Percentiles rank a stretch among this genome's conserved stretches.
These are phyloP conservation scores for Lerista edwardsae DNA, from an alignment of 2,797 vertebrate genomes.

Conservation along the genomic window DNA sequence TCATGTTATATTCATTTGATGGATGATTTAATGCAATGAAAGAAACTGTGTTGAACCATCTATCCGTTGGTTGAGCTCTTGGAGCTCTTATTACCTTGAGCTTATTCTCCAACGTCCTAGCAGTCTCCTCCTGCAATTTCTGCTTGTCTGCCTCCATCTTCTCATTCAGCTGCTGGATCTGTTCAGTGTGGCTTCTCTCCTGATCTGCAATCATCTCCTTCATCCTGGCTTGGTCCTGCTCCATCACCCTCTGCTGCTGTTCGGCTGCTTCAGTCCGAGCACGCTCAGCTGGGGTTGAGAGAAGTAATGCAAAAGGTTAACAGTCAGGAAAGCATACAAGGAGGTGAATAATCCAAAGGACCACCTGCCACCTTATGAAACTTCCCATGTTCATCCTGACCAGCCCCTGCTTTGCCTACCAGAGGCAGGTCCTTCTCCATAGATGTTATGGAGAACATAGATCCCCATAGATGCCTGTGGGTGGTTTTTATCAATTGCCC, in stretches of 20 bases:
- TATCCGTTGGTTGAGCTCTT: not conserved
- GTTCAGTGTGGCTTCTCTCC: not conserved
- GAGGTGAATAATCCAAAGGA: not conserved
- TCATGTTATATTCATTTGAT: too few relatives aligned
- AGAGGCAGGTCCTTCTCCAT: not conserved
- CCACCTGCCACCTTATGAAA: not conserved
- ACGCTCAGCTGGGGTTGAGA: not conserved
- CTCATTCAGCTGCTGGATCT: not conserved
- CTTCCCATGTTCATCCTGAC: too few relatives aligned
- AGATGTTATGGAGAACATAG: not conserved
- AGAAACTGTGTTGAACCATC: too few relatives aligned
- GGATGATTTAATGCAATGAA: too few relatives aligned
- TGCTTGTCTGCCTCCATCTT: not conserved
- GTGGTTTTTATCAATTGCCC: not conserved
- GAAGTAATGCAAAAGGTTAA: not conserved
- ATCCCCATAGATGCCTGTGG: not conserved
- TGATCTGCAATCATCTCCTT: not conserved
- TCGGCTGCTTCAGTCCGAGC: not conserved
- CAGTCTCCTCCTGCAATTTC: not conserved
- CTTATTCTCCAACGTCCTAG: not conserved
- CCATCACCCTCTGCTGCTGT: not conserved
- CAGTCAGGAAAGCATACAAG: not conserved
- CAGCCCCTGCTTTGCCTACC: not conserved
- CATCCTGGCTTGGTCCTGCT: not conserved
- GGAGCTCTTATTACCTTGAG: not conserved